Evolutionary conservation across 64 coral and sea anemone genomes (phyloP), one percentile per base, ranked within the genome.

Genomic region (Dendrophyllia cribrosa): DNA sequence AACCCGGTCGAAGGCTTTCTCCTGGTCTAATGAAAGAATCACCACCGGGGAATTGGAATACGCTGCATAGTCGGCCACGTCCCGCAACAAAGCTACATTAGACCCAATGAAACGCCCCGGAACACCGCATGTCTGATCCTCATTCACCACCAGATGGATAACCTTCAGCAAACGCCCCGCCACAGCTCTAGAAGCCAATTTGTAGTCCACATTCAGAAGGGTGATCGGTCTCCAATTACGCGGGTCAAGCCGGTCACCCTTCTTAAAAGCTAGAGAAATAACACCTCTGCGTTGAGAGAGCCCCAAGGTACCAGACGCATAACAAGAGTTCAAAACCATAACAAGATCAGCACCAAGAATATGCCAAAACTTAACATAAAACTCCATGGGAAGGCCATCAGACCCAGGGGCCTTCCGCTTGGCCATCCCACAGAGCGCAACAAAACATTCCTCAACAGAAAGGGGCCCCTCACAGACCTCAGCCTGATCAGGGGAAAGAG

Each of bases 181-280:
- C n/a, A 85, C 74, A 1, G 47, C 51, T 14, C 93, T 25, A 48
- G 93, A 71, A 52, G 77, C 93, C 11, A 94, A 84, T 49, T 94
- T 89, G 20, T 94, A 94, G 55, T 94, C 77, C 0, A 75, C 53
- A 56, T 80, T 80, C 1, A 89, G 46, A 1, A 83, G 78, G 17
- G 86, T 61, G 48, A 94, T 94, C 0, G 93, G 88, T 0, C 87
- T 43, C 70, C 87, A 95, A 67, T 95, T 94, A 24, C 74, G 75
- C 4, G 59, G 51, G 7, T 85, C 87, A 6, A 86, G 25, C 4
- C 21, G 17, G 70, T 93, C 92, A 3, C 56, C 61, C 34, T 34
- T 34, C 34, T 95, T 90, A 17, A 71, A 83, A 4, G 84, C 13
- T 5, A 89, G 12, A 9, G 86, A 75, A 22, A 94, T 94, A 6